These are phyloP conservation scores for Yponomeuta plumbellus DNA, from an alignment of 2,888 invertebrate genomes.

Conservation along the genomic window DNA sequence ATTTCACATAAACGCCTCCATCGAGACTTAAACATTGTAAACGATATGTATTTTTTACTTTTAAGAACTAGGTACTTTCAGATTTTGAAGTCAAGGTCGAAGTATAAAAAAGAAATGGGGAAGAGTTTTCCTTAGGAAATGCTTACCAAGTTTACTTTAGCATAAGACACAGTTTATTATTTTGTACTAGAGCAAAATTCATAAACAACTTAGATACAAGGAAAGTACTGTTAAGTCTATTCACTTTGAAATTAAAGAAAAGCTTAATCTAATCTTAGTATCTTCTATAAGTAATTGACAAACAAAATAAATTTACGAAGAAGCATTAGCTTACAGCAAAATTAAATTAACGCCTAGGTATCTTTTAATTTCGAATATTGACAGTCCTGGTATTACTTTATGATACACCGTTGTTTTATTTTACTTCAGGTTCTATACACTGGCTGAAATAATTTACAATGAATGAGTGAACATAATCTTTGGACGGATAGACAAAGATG, in stretches of 20 bases:
- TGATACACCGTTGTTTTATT: slow-evolving; percentile 43
- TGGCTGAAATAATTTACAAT: slow-evolving; percentile 45
- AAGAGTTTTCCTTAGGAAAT: not conserved
- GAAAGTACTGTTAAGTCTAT: not conserved
- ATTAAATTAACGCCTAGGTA: slow-evolving; percentile 44
- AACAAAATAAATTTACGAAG: slow-evolving; percentile 41
- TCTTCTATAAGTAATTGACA: slow-evolving; percentile 53
- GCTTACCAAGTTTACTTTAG: slow-evolving; percentile 22
- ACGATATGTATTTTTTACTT: slow-evolving; percentile 59
- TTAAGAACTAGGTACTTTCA: slow-evolving; percentile 6
- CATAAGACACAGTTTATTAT: slow-evolving; percentile 50
- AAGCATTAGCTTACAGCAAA: slow-evolving; percentile 59
- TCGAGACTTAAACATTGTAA: slow-evolving; percentile 40
- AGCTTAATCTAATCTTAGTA: slow-evolving; percentile 38
- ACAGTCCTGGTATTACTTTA: slow-evolving; percentile 61
- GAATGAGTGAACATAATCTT: slow-evolving; percentile 39
- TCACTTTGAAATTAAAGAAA: not conserved
- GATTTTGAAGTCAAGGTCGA: slow-evolving; percentile 8
- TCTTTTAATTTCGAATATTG: slow-evolving; percentile 45
- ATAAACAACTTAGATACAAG: not conserved
- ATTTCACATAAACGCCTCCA: slow-evolving; percentile 38
- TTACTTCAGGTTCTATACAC: slow-evolving; percentile 48
- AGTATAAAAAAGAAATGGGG: slow-evolving; percentile 12
- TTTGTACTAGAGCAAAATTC: slow-evolving; percentile 59
- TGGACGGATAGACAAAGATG: slow-evolving; percentile 69